A percentile compares a stretch with the other conserved stretches of the same genome.
Evolutionary conservation across 2,113 vertebrate species (phyloP).

Genomic region (Python bivittatus): DNA sequence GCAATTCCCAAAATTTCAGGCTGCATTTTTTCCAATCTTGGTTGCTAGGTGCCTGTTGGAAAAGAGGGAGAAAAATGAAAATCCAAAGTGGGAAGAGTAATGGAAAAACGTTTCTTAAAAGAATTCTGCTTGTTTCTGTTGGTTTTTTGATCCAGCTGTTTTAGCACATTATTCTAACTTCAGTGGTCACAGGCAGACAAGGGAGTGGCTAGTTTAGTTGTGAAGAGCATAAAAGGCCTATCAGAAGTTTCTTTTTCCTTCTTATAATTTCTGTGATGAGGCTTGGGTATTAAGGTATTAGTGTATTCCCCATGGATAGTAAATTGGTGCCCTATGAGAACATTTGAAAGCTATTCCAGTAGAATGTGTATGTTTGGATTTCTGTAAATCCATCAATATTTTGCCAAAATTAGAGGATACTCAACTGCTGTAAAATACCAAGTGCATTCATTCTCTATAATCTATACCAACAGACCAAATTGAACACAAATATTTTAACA

Average conservation of each 20-base stretch:
- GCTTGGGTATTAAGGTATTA: too few species aligned
- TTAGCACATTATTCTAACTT: neutral
- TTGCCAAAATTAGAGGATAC: slow-evolving; percentile 26
- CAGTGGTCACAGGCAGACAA: rapidly evolving
- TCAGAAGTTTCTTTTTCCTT: too few species aligned
- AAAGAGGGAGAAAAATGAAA: too few species aligned
- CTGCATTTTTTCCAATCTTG: neutral
- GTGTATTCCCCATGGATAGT: too few species aligned
- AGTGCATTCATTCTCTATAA: neutral
- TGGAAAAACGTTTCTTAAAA: neutral
- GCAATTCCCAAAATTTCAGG: neutral
- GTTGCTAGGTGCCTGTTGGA: too few species aligned
- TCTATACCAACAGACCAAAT: neutral
- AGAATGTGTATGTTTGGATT: neutral
- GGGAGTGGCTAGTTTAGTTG: too few species aligned
- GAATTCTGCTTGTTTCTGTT: neutral
- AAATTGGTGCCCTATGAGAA: too few species aligned
- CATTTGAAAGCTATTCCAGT: slow-evolving; percentile 2
- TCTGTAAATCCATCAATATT: slow-evolving; percentile 20
- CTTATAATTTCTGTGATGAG: too few species aligned
- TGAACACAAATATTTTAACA: neutral
- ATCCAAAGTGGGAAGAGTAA: neutral
- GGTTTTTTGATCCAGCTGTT: neutral
- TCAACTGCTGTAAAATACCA: slow-evolving; percentile 11
- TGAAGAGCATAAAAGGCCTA: neutral